Evolutionary conservation across 92 coral and sea anemone species (phyloP), one percentile per base, ranked within the genome.

Genomic region (Chrysogorgia sp.): DNA sequence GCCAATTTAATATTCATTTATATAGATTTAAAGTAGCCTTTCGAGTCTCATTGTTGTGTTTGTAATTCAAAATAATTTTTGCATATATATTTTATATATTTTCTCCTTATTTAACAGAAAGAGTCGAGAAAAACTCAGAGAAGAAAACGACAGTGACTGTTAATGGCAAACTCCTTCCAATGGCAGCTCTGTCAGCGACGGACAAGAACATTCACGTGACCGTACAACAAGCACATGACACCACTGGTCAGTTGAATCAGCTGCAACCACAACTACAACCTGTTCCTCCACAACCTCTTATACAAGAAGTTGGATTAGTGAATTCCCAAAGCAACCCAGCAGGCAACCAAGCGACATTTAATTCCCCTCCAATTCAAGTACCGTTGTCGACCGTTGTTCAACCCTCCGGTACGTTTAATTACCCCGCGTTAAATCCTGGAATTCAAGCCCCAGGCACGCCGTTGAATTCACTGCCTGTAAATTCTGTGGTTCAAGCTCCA

Each of bases 191-290:
- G 1, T 19, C 24, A n/a, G 3, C 63, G 21, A 7, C 79, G 23
- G 65, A 72, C 79, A 72, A 72, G 35, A 56, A 52, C 26, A 17
- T 72, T 34, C 79, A 72, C 79, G 65, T 72, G 14, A 72, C 65
- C 19, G 65, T 72, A 1, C 63, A 72, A 59, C 53, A 72, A 20
- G 64, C 79, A 8, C 6, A 7, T 31, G 24, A 21, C 10, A 30
- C 63, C n/a, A 40, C 61, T 32, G 49, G 52, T n/a, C 48, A 34
- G 65, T 41, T 22, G 50, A 21, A 10, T 17, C 79, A 53, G 12
- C 64, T 1, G 5, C 43, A 37, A 12, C 12, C 43, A 12, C 5
- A 5, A 37, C 12, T 37, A 37, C 43, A 37, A 37, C 43, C 5
- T 12, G 5, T 12, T 4, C 43, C 43, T 4, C 43, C 22, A 4